These are phyloP conservation scores for Pomacea maculata DNA, from an alignment of 1,140 invertebrate genomes.

Conservation along the genomic window DNA sequence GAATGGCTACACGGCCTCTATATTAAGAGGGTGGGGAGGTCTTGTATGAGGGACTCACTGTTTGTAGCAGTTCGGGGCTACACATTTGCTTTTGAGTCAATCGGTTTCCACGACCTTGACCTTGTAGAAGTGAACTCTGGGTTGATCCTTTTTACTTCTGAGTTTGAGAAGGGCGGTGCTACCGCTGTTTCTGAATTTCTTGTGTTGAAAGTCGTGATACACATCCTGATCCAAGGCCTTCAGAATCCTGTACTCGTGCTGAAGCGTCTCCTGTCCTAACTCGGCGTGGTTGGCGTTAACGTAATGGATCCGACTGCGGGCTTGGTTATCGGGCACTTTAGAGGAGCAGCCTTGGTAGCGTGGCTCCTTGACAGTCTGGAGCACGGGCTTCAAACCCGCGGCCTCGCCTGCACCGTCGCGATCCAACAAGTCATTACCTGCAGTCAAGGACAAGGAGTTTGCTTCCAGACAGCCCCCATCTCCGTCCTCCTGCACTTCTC, in stretches of 20 bases:
- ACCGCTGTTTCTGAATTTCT: constrained; percentile 26
- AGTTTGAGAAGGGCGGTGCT: background rate
- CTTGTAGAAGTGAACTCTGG: constrained; percentile 34
- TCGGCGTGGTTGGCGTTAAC: constrained; percentile 8
- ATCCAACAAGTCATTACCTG: background rate
- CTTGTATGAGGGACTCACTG: no score
- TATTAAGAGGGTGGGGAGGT: no score
- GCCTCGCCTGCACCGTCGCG: background rate
- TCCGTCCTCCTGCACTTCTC: no score
- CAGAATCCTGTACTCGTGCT: constrained; percentile 24
- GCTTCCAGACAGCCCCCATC: no score
- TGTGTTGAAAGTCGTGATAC: constrained; percentile 34
- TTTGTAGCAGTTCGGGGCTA: no score
- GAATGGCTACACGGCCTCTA: no score
- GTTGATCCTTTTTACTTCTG: constrained; percentile 22
- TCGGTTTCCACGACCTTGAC: constrained; percentile 25
- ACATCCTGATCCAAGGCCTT: constrained; percentile 36
- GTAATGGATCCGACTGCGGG: constrained; percentile 27
- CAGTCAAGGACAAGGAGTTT: no score
- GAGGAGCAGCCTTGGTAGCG: constrained; percentile 33
- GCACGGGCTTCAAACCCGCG: background rate
- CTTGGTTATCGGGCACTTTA: constrained; percentile 23
- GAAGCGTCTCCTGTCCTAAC: background rate
- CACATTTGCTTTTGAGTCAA: background rate
- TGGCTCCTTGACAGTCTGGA: constrained; percentile 9